phyloP scores from a whole-genome alignment of 2,888 invertebrate genomes.

The Myathropa florea region DNA sequence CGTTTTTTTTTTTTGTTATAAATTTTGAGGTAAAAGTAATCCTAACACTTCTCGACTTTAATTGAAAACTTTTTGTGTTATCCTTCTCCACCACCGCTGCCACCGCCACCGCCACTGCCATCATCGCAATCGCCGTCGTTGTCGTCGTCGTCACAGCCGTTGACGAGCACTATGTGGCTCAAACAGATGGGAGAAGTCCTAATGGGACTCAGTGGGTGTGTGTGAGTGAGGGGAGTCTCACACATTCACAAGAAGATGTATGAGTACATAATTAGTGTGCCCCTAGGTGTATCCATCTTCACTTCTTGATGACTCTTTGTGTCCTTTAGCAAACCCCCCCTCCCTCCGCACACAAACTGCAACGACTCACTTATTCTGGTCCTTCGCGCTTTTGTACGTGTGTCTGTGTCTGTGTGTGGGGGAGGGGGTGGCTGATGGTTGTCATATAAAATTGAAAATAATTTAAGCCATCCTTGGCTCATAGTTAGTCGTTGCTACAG shows the following conservation, averaged over 20 bases:
- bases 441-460: slow-evolving; percentile 48
- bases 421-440: background rate
- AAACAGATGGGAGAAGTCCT: slow-evolving; percentile 48
- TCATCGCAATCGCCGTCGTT: background rate
- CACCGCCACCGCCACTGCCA: too few species aligned
- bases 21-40: slow-evolving; percentile 36
- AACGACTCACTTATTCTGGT: slow-evolving; percentile 21
- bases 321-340: slow-evolving; percentile 42
- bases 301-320: slow-evolving; percentile 61
- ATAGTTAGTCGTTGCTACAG: slow-evolving; percentile 34
- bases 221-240: background rate
- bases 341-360: background rate
- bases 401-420: background rate
- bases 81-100: background rate
- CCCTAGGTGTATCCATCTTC: slow-evolving; percentile 49
- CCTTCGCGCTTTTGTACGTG: slow-evolving; percentile 22
- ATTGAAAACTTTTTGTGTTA: slow-evolving; percentile 39
- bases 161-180: slow-evolving; percentile 2
- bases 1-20: background rate
- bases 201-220: background rate
- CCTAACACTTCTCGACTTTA: slow-evolving; percentile 37
- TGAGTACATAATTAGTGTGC: slow-evolving; percentile 63
- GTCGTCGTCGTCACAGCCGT: background rate
- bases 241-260: background rate
- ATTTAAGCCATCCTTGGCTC: slow-evolving; percentile 53